Base-by-base conservation (phyloP, 2,797 vertebrate species). In the Danio tinwini region DNA sequence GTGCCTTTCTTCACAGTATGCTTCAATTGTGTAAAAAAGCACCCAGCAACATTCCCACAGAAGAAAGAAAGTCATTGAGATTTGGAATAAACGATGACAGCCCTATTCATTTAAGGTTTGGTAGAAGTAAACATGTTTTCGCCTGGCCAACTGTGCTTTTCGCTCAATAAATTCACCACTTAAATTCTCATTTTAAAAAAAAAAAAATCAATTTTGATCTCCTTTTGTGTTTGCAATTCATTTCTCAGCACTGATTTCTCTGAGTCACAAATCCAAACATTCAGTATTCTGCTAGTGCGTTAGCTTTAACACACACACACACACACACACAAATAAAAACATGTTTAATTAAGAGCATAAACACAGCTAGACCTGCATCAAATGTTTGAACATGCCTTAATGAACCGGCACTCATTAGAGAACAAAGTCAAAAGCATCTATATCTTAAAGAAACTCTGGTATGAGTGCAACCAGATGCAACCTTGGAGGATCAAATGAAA, bases 401-500 rank as follows among this genome's bases (percentile, higher is more conserved):
- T 70, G n/a, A 70, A 39, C 55, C 5, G 29, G 29, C 29, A 2
- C 56, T 74, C 56, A 49, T 62, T 62, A 44, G 14, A 74, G 47
- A 11, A 49, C 47, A 52, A 72, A 17, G 11, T 63, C 5, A n/a
- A 61, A 62, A 53, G 16, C 8, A 37, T 45, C 61, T 10, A 40
- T 47, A 58, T 64, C 9, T 47, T n/a, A 63, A 72, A 19, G 16
- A 80, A 80, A 72, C 50, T 19, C 17, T 1, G 0, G 19, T 53
- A 44, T 47, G 29, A 45, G 3, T 11, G 58, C 64, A 69, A 65
- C 47, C 45, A 49, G 65, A 53, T 42, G 49, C 44, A 82, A 61
- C 52, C 64, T 74, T 63, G 47, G 61, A 47, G 17, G 44, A 21
- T 65, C 5, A 56, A 10, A 65, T 17, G 19, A 2, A 72, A 56